A percentile compares a stretch with the other conserved stretches of the same genome.
phyloP scores from a whole-genome alignment of 1,140 invertebrate species.

The Lordiphosa mommai region DNA sequence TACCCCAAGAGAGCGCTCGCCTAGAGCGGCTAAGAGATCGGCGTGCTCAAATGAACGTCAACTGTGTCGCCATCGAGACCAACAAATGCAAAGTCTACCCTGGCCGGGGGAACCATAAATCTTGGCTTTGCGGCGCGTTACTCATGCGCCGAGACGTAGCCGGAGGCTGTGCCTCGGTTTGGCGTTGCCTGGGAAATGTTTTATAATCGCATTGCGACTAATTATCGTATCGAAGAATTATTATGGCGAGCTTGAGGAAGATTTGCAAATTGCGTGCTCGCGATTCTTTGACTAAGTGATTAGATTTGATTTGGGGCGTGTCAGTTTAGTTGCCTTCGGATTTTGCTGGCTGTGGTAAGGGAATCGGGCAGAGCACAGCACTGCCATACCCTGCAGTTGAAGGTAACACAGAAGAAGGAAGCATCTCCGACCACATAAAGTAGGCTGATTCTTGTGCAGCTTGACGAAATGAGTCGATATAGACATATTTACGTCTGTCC shows the following conservation, averaged over 20 bases:
- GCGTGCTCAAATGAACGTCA: conserved; percentile 48
- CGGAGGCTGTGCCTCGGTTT: not conserved
- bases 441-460: too few relatives aligned
- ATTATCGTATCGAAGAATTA: conserved; percentile 74
- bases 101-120: conserved; percentile 42
- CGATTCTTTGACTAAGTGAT: conserved; percentile 24
- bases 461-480: too few relatives aligned
- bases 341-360: too few relatives aligned
- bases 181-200: conserved; percentile 37
- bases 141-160: conserved; percentile 47
- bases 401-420: too few relatives aligned
- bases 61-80: conserved; percentile 30
- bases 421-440: too few relatives aligned
- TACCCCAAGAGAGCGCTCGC: conserved; percentile 37
- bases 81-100: conserved; percentile 38
- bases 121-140: conserved; percentile 61
- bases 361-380: too few relatives aligned
- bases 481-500: too few relatives aligned
- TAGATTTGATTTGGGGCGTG: conserved; percentile 34
- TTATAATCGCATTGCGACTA: conserved; percentile 77
- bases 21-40: conserved; percentile 36
- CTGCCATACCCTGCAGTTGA: too few relatives aligned
- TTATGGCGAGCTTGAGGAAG: conserved; percentile 49
- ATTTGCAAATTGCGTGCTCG: conserved; percentile 61
- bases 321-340: not conserved